Evolutionary conservation across 2,888 invertebrate genomes (phyloP), one percentile per base, ranked within the genome.

Genomic region (Pristionchus mayeri): DNA sequence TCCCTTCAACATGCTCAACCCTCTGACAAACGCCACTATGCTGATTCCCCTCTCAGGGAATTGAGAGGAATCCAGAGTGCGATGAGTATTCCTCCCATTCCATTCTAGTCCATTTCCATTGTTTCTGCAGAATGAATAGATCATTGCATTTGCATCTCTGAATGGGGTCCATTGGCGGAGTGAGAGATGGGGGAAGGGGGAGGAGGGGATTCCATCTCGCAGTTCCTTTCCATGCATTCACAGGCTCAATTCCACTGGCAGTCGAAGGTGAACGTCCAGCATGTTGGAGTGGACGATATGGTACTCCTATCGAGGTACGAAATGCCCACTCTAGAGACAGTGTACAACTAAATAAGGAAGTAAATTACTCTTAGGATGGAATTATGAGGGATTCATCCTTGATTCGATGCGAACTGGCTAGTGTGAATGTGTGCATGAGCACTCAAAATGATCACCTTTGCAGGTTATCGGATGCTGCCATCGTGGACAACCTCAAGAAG

Each of bases 201-300:
- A 13, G 24, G 37, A 11, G 30, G 37, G 21, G 40, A 71, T 21
- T 9, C 11, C 21, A 44, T 40, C 24, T 71, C n/a, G n/a, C 57
- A 57, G 24, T 11, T 13, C 21, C n/a, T n/a, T n/a, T n/a, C n/a
- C n/a, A n/a, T n/a, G n/a, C 21, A 44, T 40, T 71, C 52, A 54
- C 85, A 89, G 95, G 94, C 94, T 84, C 37, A 54, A 54, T 95
- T 95, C 93, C 95, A 95, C 92, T 95, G 95, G 95, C 95, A 95
- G 93, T 95, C 95, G 91, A 90, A 92, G 79, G 90, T 92, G 16
- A 95, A 95, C 94, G 95, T 95, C 90, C 95, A 95, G 91, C 94
- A 95, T 86, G 95, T 95, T 52, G 95, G 95, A 3, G 95, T 95
- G 91, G 95, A 95, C 91, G 95, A 95, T 90, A 95, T 95, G 95